phyloP scores from a whole-genome alignment of 1,140 invertebrate genomes.

The Lamellibrachia luymesi region DNA sequence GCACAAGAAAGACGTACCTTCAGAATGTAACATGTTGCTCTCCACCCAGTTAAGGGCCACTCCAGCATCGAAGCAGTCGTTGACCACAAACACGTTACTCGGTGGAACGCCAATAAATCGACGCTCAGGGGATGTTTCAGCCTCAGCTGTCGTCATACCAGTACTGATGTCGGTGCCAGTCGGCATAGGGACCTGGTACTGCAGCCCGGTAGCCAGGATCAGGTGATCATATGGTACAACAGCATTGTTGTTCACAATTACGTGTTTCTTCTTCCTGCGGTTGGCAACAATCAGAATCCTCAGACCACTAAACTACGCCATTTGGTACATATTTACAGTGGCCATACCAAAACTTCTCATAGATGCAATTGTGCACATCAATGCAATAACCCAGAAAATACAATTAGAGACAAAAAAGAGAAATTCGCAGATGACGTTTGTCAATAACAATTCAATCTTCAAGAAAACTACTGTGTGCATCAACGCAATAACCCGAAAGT shows the following conservation, averaged over 20 bases:
- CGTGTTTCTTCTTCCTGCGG: conserved; percentile 48
- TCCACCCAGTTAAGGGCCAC: conserved; percentile 49
- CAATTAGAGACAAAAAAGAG: too few species aligned
- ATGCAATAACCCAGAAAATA: too few species aligned
- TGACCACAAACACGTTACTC: conserved; percentile 51
- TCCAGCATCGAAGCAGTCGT: conserved; percentile 53
- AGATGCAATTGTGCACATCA: too few species aligned
- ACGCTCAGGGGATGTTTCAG: conserved; percentile 38
- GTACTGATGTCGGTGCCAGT: conserved; percentile 30
- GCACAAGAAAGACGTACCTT: conserved; percentile 35
- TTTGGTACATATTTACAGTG: too few species aligned
- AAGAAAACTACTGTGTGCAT: too few species aligned
- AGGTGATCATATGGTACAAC: conserved; percentile 56
- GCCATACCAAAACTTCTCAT: too few species aligned
- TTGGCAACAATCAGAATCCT: neutral
- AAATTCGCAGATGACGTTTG: too few species aligned
- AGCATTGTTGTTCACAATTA: conserved; percentile 44
- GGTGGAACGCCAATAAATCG: conserved; percentile 39
- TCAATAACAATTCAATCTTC: too few species aligned
- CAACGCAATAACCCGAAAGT: too few species aligned
- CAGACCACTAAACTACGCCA: too few species aligned
- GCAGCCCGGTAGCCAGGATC: conserved; percentile 51
- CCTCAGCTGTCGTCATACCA: conserved; percentile 35
- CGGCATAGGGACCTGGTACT: conserved; percentile 51
- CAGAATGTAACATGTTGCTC: conserved; percentile 37